phyloP scores from a whole-genome alignment of 2,797 vertebrate species.

The Buphagus erythrorhynchus region DNA sequence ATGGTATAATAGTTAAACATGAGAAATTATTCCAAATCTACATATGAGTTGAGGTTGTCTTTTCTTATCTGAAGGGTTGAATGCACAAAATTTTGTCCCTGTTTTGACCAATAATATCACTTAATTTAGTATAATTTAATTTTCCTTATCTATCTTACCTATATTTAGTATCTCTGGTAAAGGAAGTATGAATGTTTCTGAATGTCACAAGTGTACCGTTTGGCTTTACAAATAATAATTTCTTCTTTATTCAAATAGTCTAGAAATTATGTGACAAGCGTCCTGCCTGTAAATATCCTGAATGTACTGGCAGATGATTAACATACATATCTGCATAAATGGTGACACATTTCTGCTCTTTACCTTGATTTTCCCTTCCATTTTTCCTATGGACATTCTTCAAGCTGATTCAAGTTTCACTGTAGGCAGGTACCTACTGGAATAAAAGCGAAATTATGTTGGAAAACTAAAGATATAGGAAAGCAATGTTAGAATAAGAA shows the following conservation, averaged over 20 bases:
- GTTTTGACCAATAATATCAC: background rate
- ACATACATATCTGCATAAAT: background rate
- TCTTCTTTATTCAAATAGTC: background rate
- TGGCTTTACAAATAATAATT: background rate
- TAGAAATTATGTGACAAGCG: background rate
- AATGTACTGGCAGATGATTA: background rate
- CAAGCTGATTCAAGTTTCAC: background rate
- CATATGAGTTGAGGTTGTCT: accelerated
- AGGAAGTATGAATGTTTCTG: background rate
- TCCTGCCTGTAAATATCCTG: background rate
- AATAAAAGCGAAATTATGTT: background rate
- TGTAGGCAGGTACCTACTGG: background rate
- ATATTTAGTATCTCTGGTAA: background rate
- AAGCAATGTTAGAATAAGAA: background rate
- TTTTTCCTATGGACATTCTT: background rate
- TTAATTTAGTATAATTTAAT: background rate
- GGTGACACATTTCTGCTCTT: background rate
- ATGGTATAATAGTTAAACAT: background rate
- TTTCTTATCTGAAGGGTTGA: background rate
- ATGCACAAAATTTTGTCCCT: background rate
- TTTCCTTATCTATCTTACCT: background rate
- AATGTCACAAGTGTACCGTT: background rate
- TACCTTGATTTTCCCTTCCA: background rate
- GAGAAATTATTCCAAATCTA: background rate
- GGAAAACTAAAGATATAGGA: background rate